Evolutionary conservation across 2,113 vertebrate species (phyloP).

Genomic region (Lipotes vexillifer): DNA sequence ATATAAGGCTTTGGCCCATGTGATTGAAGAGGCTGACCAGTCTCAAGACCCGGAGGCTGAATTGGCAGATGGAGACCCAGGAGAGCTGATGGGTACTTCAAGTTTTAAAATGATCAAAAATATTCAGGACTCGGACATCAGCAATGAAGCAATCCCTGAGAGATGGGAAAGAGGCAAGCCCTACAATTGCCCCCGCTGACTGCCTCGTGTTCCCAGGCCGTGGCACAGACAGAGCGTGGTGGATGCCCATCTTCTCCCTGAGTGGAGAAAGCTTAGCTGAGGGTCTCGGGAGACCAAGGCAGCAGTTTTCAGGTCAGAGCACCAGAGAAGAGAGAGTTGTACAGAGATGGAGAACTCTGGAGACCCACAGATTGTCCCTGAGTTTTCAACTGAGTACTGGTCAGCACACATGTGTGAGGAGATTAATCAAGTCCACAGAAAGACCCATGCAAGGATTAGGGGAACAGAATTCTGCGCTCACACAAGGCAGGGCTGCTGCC

Average conservation of each 20-base stretch:
- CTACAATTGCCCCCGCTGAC: fast-evolving
- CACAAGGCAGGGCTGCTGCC: fast-evolving
- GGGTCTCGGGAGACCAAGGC: fast-evolving
- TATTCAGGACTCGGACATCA: neutral
- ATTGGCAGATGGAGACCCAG: neutral
- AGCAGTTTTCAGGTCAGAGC: neutral
- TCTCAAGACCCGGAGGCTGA: neutral
- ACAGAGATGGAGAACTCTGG: neutral
- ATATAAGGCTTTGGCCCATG: fast-evolving
- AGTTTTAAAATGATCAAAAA: neutral
- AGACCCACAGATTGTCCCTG: neutral
- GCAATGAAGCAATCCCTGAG: neutral
- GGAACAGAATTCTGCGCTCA: neutral
- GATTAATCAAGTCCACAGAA: neutral
- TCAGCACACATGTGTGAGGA: neutral
- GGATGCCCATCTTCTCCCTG: neutral
- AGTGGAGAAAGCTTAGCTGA: neutral
- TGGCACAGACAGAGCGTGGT: fast-evolving
- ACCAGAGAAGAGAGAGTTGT: neutral
- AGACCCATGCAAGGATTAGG: no score
- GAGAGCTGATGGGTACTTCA: neutral
- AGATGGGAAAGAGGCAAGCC: neutral
- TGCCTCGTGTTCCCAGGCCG: fast-evolving
- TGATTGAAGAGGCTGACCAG: fast-evolving
- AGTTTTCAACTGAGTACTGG: neutral